Evolutionary conservation across 2,113 vertebrate genomes (phyloP).

Genomic region (Mandrillus leucophaeus): DNA sequence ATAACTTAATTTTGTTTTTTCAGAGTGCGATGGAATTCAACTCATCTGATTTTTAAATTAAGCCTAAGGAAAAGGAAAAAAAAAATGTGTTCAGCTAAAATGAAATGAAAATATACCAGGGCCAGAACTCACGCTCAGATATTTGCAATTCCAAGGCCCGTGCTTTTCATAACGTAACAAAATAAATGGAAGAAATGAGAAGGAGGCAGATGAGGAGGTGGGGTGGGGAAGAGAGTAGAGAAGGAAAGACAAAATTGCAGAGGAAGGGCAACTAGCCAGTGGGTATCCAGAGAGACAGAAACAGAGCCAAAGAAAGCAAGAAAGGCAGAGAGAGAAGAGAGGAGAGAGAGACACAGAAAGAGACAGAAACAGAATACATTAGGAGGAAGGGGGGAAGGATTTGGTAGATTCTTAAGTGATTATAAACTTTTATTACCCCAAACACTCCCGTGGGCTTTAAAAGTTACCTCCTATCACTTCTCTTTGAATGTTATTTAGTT

Average conservation of each 20-base stretch:
- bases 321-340: neutral
- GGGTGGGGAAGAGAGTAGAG: fast-evolving
- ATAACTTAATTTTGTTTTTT: neutral
- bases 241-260: neutral
- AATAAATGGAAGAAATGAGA: neutral
- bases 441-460: neutral
- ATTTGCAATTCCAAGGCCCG: neutral
- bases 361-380: neutral
- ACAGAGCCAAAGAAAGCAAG: neutral
- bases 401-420: neutral
- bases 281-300: neutral
- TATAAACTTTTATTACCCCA: neutral
- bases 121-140: neutral
- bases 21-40: neutral
- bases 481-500: neutral
- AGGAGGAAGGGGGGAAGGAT: fast-evolving
- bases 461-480: neutral
- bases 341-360: neutral
- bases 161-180: neutral
- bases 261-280: neutral
- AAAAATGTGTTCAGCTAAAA: neutral
- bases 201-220: neutral
- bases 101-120: neutral
- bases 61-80: neutral
- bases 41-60: neutral